Percentiles rank a stretch among this genome's conserved stretches.
phyloP scores from a whole-genome alignment of 2,113 vertebrate genomes.

The Pungitius pungitius region DNA sequence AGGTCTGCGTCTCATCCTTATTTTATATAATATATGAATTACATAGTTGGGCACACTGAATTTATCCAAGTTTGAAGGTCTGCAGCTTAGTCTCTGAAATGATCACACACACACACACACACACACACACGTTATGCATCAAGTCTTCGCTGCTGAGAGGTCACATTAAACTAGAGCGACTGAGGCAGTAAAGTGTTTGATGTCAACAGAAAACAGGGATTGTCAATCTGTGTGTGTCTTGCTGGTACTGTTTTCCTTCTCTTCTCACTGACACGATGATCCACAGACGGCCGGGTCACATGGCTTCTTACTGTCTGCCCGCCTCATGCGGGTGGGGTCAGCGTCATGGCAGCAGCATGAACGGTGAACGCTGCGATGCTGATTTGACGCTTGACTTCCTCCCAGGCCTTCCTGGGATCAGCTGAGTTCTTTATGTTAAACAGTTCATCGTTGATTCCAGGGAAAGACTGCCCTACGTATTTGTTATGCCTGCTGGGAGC shows the following conservation, averaged over 20 bases:
- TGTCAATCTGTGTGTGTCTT: not conserved
- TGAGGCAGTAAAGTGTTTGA: too few species aligned
- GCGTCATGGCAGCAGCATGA: conserved; percentile 87
- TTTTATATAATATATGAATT: too few species aligned
- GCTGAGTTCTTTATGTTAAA: conserved; percentile 85
- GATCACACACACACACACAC: too few species aligned
- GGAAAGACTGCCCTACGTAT: conserved; percentile 91
- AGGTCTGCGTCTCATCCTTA: too few species aligned
- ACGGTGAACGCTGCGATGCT: conserved; percentile 90
- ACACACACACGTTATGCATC: too few species aligned
- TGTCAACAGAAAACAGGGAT: not conserved
- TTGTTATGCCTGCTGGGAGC: conserved; percentile 96
- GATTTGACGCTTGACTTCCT: conserved; percentile 90
- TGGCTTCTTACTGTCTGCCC: not conserved
- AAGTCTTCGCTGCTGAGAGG: too few species aligned
- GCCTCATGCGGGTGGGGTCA: conserved; percentile 78
- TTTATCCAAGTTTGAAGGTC: too few species aligned
- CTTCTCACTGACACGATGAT: not conserved
- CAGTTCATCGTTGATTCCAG: conserved; percentile 92
- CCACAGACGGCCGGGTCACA: not conserved
- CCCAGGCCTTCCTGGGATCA: conserved; percentile 82
- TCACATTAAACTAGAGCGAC: too few species aligned
- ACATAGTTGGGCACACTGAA: too few species aligned
- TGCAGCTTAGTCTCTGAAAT: too few species aligned
- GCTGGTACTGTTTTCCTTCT: not conserved